Base-by-base conservation (phyloP, 2,888 invertebrate species). In the Diloba caeruleocephala region DNA sequence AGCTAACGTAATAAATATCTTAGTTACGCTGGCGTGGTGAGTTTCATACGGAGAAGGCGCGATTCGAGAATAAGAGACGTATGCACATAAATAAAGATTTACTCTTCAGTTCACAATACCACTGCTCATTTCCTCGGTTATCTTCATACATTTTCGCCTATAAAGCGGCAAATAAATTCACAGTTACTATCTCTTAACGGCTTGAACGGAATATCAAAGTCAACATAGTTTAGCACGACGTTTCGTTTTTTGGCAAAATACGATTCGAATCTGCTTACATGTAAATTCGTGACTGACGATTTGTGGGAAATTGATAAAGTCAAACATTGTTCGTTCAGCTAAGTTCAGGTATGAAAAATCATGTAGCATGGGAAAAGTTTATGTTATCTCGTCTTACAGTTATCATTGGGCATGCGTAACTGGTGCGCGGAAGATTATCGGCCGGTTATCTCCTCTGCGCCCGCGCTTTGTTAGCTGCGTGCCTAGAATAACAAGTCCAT, bases 391-490 rank as follows among this genome's bases (percentile, higher is more conserved):
- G 71, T 74, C 70, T 74, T 78, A 85, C 86, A 84, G 88, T 89
- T 90, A 88, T 83, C 85, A 87, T 90, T 88, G 87, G 73, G 71
- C 68, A 81, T 82, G 87, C 86, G 87, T 87, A 85, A 72, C 75
- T 67, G 73, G 72, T 75, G 79, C 80, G 64, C 76, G 55, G 74
- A 78, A 76, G 81, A 84, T 80, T 87, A 87, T 87, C 87, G 80
- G 76, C 56, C 78, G 78, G 76, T 77, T 87, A 90, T 91, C 88
- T 82, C 50, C 61, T 57, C 55, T 61, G 79, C 78, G 79, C 76
- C 73, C 69, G 82, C 78, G 85, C 89, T 84, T 92, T 91, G 92
- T 92, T 92, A 92, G 87, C 76, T 84, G 73, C 92, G 91, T 88
- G 92, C 78, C 59, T 77, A 64, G 92, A 89, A 91, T 93, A 90